Base-by-base conservation (phyloP, 2,797 vertebrate species). In the Corythornis leucogaster region DNA sequence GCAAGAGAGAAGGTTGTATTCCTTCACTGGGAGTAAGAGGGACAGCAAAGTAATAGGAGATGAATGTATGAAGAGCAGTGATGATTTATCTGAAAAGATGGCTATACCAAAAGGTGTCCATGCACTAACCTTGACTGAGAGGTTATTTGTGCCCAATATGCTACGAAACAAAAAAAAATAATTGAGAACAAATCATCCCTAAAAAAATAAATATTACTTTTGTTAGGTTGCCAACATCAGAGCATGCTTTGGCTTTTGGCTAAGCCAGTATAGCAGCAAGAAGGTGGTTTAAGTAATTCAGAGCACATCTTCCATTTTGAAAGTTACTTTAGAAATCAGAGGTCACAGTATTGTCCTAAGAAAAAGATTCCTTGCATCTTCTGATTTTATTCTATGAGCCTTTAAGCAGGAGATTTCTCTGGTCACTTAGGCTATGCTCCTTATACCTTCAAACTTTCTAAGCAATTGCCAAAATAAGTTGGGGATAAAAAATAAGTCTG, bases 91-190 rank as follows among this genome's bases (percentile, higher is more conserved):
- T 50, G 42, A 69, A 74, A 46, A 75, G 71, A 55, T 48, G 16
- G 42, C 50, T 43, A 61, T 43, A 75, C 67, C 54, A 63, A 57
- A 54, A 76, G 43, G 33, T 64, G 66, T 24, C 69, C 33, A 45
- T n/a, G 69, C 25, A 17, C 48, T 77, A 77, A 89, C 58, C 74
- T 85, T 90, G 87, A 92, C 6, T 84, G 76, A 90, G 68, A 70
- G 58, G 38, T 87, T 84, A 54, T 80, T 86, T 92, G 38, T 75
- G n/a, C 25, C 48, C 26, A 80, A 11, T 75, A 46, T 10, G 33
- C 54, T 57, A 46, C 11, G 43, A 42, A 50, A 48, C 38, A 31
- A 66, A 55, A 75, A 61, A 68, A 46, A 46, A 46, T 21, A 26
- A 11, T 45, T 57, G 76, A 71, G 85, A 95, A 61, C 55, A 85